Evolutionary conservation across 2,888 invertebrate species (phyloP), one percentile per base, ranked within the genome.

Genomic region (Synanthedon tipuliformis): DNA sequence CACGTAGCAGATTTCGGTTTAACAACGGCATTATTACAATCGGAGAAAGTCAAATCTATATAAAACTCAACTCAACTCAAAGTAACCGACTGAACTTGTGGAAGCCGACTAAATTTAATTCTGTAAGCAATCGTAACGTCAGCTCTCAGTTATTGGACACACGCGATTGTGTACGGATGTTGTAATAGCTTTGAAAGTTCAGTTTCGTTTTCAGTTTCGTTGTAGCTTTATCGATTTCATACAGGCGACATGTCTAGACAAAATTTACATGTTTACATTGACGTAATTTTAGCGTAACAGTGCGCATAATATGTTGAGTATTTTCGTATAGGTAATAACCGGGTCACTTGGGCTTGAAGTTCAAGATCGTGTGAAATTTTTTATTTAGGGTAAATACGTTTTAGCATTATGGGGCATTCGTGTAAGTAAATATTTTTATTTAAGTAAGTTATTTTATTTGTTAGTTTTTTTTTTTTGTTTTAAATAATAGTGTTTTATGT

Each of bases 121-220:
- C 74, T 66, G 69, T 70, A 69, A 70, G 73, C 71, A 69, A 70
- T 71, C 66, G 60, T 61, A 64, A 78, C 83, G 83, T 81, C 78
- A 80, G 73, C 64, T 59, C 68, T 78, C 81, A 85, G 86, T 85
- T 74, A 81, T 75, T 67, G 68, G 71, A 73, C 74, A 71, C 70
- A 71, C 80, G 78, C 75, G 78, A 78, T 74, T 81, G 75, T 63
- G 75, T 71, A 66, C 66, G 73, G 79, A 71, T 75, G 78, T 65
- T 72, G 71, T 78, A 75, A 75, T 76, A 70, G 71, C 67, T 66
- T 64, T 23, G 62, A 68, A 63, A 63, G n/a, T n/a, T n/a, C n/a
- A n/a, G n/a, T n/a, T n/a, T n/a, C 67, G 66, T 65, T 61, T 60
- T 59, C 67, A 62, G 71, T 62, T 18, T n/a, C 68, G 64, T 68